Percentiles rank a stretch among this genome's conserved stretches.
Conservation (phyloP, 2,113 vertebrate genomes). For the Delphinus delphis region DNA sequence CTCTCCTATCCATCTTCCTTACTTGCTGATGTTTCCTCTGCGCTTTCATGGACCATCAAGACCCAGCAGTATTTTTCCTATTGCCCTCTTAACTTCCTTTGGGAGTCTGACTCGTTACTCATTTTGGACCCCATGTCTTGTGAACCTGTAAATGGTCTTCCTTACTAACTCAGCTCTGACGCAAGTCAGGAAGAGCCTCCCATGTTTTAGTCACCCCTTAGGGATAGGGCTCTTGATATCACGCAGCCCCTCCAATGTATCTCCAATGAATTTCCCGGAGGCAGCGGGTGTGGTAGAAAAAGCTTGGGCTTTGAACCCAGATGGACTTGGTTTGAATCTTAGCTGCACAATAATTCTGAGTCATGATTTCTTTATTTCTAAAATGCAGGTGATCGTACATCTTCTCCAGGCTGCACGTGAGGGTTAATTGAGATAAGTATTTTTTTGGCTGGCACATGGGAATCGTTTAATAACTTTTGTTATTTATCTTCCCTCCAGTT, state of each 20-base stretch:
- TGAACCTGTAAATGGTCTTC: neutral
- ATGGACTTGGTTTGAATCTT: neutral
- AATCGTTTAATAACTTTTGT: neutral
- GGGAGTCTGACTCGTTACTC: conserved; percentile 54
- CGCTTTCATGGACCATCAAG: conserved; percentile 19
- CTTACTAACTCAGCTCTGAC: conserved; percentile 42
- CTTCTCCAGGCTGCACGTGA: neutral
- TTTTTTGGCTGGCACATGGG: neutral
- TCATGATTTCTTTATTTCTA: neutral
- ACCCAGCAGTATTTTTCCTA: conserved; percentile 72
- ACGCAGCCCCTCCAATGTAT: neutral
- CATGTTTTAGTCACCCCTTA: conserved; percentile 8
- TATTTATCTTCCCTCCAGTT: neutral
- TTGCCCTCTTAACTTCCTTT: conserved; percentile 61
- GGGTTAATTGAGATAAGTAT: neutral
- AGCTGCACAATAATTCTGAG: neutral
- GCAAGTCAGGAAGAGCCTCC: conserved; percentile 56
- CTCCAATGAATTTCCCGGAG: neutral
- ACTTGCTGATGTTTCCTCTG: conserved; percentile 69
- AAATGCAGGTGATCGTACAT: neutral
- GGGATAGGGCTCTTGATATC: neutral
- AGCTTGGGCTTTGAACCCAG: neutral
- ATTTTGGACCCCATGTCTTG: conserved; percentile 42
- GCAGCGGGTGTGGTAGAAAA: neutral
- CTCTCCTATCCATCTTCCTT: conserved; percentile 60